Base-by-base conservation (phyloP, 2,797 vertebrate genomes). In the Cetoscarus ocellatus region DNA sequence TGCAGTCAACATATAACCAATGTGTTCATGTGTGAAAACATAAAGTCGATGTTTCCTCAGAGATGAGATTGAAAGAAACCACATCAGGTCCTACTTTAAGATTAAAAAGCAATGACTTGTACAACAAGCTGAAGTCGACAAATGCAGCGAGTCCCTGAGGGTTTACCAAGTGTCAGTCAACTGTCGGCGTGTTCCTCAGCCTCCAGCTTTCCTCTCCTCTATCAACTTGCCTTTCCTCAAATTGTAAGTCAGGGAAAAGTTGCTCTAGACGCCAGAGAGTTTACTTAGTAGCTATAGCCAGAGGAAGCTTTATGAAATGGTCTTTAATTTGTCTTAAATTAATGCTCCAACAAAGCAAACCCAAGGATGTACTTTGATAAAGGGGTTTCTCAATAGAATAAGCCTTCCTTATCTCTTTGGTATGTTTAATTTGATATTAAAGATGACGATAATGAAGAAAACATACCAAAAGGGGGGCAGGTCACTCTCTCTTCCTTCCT, bases 211-310 rank as follows among this genome's bases (percentile, higher is more conserved):
- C 69, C 84, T 49, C 71, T 86, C 77, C 80, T 79, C 79, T 38
- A 85, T 89, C 90, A 86, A 35, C 80, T 79, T 50, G 34, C 50
- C 76, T 85, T 73, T 82, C 76, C 86, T 91, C 90, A 86, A 91
- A 91, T 86, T 90, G 89, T 93, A 88, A 72, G 80, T 84, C 82
- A 70, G 86, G 82, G 77, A 73, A 87, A 89, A 85, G 84, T 89
- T 88, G 75, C 72, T 77, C 74, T 49, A 67, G 85, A 89, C 84
- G 63, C 51, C 61, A 58, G 40, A 83, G 67, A 86, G 68, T 88
- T 85, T 73, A 77, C 70, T 51, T 53, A 73, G 55, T 18, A 68
- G 75, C 9, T 57, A 60, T 75, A 61, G 84, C 85, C 80, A 55
- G 3, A 64, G 75, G 78, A 77, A 48, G 36, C 62, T 77, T 61